phyloP scores from a whole-genome alignment of 2,113 vertebrate genomes.

The Chlorocebus sabaeus region DNA sequence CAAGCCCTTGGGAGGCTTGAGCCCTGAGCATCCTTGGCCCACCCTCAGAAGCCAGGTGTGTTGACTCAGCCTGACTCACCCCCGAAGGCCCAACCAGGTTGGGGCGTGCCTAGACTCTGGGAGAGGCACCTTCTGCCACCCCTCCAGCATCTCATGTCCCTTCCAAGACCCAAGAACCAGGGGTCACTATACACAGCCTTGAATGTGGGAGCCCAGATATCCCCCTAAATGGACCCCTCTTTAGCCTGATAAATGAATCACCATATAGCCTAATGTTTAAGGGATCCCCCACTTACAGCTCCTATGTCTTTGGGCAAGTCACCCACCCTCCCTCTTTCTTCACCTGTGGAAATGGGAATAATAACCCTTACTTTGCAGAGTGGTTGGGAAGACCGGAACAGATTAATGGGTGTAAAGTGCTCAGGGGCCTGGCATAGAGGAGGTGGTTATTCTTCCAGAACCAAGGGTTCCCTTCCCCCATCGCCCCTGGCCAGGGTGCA shows the following conservation, averaged over 20 bases:
- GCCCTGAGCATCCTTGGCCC: neutral
- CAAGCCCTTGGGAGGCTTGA: neutral
- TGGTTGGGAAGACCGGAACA: neutral
- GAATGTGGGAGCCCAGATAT: neutral
- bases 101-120: neutral
- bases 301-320: neutral
- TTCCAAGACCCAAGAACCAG: neutral
- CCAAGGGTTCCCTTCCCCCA: neutral
- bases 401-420: neutral
- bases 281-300: neutral
- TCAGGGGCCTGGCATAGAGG: neutral
- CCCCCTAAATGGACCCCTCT: neutral
- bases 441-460: neutral
- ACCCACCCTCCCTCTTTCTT: neutral
- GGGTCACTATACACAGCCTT: neutral
- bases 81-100: neutral
- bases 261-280: neutral
- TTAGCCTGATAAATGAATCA: neutral
- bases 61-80: constrained; percentile 50
- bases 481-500: neutral
- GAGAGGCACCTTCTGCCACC: neutral
- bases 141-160: neutral
- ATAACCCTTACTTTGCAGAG: neutral
- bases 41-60: neutral
- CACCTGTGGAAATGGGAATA: neutral